Base-by-base conservation (phyloP, 2,797 vertebrate genomes). In the Enteromius afrohamiltoni region DNA sequence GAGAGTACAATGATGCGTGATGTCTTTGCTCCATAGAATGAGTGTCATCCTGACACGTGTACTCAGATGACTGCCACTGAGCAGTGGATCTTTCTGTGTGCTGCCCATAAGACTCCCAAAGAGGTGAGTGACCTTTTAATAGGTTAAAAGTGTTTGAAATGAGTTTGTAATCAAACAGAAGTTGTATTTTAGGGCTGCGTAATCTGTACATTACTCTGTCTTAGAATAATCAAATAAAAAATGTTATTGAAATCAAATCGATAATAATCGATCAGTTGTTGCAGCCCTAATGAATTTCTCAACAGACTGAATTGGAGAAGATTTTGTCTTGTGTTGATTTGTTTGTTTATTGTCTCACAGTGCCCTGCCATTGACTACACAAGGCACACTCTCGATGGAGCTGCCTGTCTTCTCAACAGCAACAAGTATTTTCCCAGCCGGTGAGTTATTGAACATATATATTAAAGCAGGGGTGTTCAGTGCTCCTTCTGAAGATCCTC, bases 351-450 rank as follows among this genome's bases (percentile, higher is more conserved):
- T 76, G 4, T 40, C 74, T 83, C 64, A 17, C 92, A 99, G 98
- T 99, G 98, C 91, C 97, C 98, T 91, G 98, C 98, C 89, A 99
- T 99, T 88, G 98, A 99, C 89, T 99, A 99, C 90, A 99, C 98
- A 88, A 96, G 98, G 92, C 97, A 99, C 93, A 99, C 98, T 58
- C 95, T 99, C 92, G 98, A 99, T 91, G 98, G 98, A 93, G 98
- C 98, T 92, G 98, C 98, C 21, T 99, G 98, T 89, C 97, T 99
- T 92, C 95, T 99, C 91, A 99, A 99, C 95, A 99, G 98, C 95
- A 99, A 99, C 96, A 99, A 99, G 93, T 99, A 99, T 93, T 99
- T 99, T 87, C 98, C 98, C 80, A 99, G 98, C 96, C 97, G 98
- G 98, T 99, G 92, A 92, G 95, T 92, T 23, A 1, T 53, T 73